A percentile compares a stretch with the other conserved stretches of the same genome.
phyloP scores from a whole-genome alignment of 2,113 vertebrate species.

The Vulpes vulpes region DNA sequence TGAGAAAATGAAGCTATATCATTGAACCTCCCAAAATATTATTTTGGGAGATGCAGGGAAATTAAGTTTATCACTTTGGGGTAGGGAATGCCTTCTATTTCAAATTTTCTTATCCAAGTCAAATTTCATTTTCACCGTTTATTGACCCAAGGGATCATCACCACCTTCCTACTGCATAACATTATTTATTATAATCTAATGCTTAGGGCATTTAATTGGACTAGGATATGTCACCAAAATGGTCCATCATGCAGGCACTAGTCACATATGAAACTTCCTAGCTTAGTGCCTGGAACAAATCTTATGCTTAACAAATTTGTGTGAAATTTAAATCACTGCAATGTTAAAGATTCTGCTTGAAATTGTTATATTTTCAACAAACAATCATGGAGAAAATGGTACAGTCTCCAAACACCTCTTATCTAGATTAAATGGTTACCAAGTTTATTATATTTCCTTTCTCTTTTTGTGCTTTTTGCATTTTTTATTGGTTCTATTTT shows the following conservation, averaged over 20 bases:
- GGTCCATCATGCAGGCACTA: background rate
- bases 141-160: background rate
- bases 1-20: background rate
- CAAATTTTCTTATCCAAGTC: background rate
- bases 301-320: background rate
- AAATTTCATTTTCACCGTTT: slow-evolving; percentile 12
- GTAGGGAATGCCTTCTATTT: background rate
- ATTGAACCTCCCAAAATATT: background rate
- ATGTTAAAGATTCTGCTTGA: slow-evolving; percentile 17
- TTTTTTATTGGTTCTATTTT: background rate
- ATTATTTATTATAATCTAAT: slow-evolving; percentile 38
- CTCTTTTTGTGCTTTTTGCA: background rate
- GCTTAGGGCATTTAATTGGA: background rate
- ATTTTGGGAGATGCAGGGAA: background rate
- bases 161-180: background rate
- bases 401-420: background rate
- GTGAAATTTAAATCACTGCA: background rate
- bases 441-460: background rate
- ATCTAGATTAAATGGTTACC: background rate
- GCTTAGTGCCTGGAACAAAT: slow-evolving; percentile 1
- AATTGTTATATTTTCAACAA: slow-evolving; percentile 2
- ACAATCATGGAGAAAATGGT: background rate
- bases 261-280: background rate
- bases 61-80: background rate
- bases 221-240: background rate